Evolutionary conservation across 2,888 invertebrate species (phyloP), one percentile per base, ranked within the genome.

Genomic region (Alentia gelatinosa): DNA sequence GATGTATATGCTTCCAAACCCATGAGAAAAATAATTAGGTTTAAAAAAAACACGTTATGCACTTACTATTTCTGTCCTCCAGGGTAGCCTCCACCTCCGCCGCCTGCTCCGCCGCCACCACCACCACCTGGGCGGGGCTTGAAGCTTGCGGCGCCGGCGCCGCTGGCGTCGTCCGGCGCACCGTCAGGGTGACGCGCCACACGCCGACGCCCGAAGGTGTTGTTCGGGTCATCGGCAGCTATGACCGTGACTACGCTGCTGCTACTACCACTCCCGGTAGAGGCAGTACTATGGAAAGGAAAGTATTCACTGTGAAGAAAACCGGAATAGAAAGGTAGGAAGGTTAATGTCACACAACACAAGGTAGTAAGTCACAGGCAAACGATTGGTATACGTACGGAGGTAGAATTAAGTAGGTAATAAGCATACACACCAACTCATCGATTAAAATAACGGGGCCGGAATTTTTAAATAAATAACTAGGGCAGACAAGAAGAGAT

Each of bases 171-270:
- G 74, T 75, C 47, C 3, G 90, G n/a, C 4, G 40, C 47, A 37
- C 68, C 68, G 26, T 86, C 56, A 33, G 75, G 89, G 26, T n/a
- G 30, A 4, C 50, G 56, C 68, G 19, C 74, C 30, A 63, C 47
- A 26, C 33, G 56, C 33, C 91, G 74, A 40, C 39, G 50, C 12
- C 83, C 91, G 47, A 42, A 89, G 83, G 68, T 74, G 47, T 40
- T 56, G 37, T 83, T 89, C 47, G 89, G 92, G 84, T 91, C 92
- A 37, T 92, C 93, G 19, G 92, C 92, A 3, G 93, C 92, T 37
- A 93, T 91, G 40, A 93, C 92, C 9, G 93, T 93, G 56, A 93
- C 92, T 33, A 93, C 93, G 39, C 93, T 93, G 84, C 93, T 92
- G 74, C 92, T 93, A 86, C 92, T 93, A 30, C 93, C 93, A 86